Conservation (phyloP, 2,113 vertebrate genomes). For the Arizona elegans region DNA sequence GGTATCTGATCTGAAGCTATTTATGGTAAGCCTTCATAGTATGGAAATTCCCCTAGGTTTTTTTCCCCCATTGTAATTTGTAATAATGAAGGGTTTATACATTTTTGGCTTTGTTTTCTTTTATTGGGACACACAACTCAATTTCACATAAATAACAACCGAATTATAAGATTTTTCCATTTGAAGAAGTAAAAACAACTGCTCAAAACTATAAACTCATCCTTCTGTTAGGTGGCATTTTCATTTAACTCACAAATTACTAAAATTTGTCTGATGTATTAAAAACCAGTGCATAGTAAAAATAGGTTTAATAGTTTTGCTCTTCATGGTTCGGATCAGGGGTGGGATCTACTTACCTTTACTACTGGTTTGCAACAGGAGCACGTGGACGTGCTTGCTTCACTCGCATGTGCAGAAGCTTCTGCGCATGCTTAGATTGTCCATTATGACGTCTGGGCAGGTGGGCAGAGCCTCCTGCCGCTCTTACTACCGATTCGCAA, state of each 20-base stretch:
- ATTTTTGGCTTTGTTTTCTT: background rate
- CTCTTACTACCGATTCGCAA: too few relatives aligned
- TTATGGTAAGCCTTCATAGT: background rate
- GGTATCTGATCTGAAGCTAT: background rate
- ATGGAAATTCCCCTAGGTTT: background rate
- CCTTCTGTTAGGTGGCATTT: background rate
- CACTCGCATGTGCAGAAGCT: too few relatives aligned
- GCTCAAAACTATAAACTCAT: background rate
- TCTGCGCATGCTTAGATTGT: too few relatives aligned
- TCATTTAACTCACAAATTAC: conserved; percentile 3
- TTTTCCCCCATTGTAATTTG: background rate
- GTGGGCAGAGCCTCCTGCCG: too few relatives aligned
- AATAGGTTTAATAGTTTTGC: background rate
- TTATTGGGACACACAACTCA: conserved; percentile 17
- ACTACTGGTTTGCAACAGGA: too few relatives aligned
- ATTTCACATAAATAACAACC: background rate
- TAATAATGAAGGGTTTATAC: background rate
- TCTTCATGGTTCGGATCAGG: background rate
- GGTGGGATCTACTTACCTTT: too few relatives aligned
- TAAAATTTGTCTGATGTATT: background rate
- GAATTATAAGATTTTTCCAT: background rate
- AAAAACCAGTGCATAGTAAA: background rate
- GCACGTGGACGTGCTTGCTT: too few relatives aligned
- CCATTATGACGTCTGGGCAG: too few relatives aligned
- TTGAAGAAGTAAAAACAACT: background rate